A percentile compares a stretch with the other conserved stretches of the same genome.
These are phyloP conservation scores for Acleris sparsana DNA, from an alignment of 2,888 invertebrate genomes.

Conservation along the genomic window DNA sequence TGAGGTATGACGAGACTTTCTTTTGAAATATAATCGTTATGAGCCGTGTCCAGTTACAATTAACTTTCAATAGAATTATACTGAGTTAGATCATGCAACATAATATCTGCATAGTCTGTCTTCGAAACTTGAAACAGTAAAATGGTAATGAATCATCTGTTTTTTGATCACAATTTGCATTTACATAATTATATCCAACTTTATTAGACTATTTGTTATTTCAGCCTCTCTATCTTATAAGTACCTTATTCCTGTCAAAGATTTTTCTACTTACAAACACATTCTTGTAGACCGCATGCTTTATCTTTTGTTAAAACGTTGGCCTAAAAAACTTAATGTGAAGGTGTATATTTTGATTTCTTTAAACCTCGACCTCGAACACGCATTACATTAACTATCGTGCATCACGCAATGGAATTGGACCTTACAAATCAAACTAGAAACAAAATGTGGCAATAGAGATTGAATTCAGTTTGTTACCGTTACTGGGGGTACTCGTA, in stretches of 20 bases:
- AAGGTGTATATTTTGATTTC: conserved; percentile 67
- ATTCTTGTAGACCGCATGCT: conserved; percentile 14
- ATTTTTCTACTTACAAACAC: conserved; percentile 36
- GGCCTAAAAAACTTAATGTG: conserved; percentile 31
- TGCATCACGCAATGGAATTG: conserved; percentile 54
- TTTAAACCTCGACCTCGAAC: conserved; percentile 70
- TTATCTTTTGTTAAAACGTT: conserved; percentile 25
- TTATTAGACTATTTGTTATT: no score
- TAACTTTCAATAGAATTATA: conserved; percentile 62
- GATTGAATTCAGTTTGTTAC: conserved; percentile 17
- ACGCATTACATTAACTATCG: conserved; percentile 58
- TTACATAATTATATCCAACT: no score
- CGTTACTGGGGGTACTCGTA: conserved; percentile 21
- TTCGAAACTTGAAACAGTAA: no score
- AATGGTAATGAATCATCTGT: no score
- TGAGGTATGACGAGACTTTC: conserved; percentile 63
- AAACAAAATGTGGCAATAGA: conserved; percentile 24
- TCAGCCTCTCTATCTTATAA: no score
- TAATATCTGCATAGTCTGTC: conserved; percentile 28
- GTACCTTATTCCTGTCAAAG: not conserved
- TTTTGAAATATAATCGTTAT: conserved; percentile 70
- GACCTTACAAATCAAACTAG: conserved; percentile 35
- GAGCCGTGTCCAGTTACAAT: conserved; percentile 62
- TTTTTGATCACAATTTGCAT: no score
- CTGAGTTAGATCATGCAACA: conserved; percentile 45